Base-by-base conservation (phyloP, 2,888 invertebrate species). In the Xanthorhoe designata region DNA sequence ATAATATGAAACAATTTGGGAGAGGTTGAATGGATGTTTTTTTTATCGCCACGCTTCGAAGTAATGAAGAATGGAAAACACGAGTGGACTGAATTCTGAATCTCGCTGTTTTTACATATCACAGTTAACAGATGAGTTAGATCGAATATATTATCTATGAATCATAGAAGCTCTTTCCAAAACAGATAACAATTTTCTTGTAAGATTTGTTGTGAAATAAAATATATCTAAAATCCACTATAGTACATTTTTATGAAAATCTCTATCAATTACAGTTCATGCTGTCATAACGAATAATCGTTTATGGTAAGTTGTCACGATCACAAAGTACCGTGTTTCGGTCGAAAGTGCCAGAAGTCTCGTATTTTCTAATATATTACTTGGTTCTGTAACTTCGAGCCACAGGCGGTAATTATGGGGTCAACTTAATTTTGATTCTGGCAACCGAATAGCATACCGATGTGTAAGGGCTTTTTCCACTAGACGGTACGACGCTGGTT, bases 1-100 rank as follows among this genome's bases (percentile, higher is more conserved):
- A 81, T 78, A 82, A 82, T 85, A 82, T 82, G 75, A 85, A 83
- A 84, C 79, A 82, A 84, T 87, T 81, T 81, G 70, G 69, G 73
- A 73, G 70, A 65, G 50, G 61, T 69, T 52, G 17, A 57, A 45
- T 61, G 59, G 10, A 52, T 51, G 17, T 59, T 64, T 15, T 35
- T 35, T 50, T 61, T 67, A 68, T 61, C 61, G 42, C 24, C 29
- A 19, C 56, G 61, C 45, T 58, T 68, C 13, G 53, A 53, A 32
- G 42, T 61, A 56, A 38, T 19, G 49, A 51, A 10, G 42, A 56
- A 35, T n/a, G 52, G 9, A 47, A 38, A 49, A 50, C 32, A 49
- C 13, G n/a, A 29, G 32, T 50, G 32, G 17, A 15, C 15, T 29
- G 17, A 17, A 15, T 54, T 54, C 13, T 42, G 19, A 17, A n/a